Evolutionary conservation across 2,888 invertebrate genomes (phyloP).

Genomic region (Machimus rusticus): DNA sequence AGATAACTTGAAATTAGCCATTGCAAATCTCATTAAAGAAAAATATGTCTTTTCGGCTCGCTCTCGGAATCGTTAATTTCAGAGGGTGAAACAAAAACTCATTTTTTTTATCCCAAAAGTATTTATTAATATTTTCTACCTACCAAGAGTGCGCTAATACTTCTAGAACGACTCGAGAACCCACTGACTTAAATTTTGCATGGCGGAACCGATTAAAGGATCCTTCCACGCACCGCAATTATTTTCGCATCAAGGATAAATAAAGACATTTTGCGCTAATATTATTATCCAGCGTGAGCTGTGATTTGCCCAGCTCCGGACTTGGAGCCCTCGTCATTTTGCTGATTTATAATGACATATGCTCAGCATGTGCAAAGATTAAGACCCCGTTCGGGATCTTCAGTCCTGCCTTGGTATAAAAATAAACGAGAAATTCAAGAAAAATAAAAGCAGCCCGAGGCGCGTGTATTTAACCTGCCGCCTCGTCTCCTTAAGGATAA

Average conservation of each 20-base stretch:
- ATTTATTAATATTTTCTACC: background rate
- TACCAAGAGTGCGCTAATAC: background rate
- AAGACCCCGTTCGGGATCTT: constrained; percentile 25
- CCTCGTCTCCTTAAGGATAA: constrained; percentile 18
- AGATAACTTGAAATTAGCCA: too few relatives aligned
- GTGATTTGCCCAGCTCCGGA: background rate
- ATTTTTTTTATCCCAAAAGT: background rate
- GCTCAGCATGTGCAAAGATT: constrained; percentile 46
- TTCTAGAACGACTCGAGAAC: background rate
- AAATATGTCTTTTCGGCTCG: too few relatives aligned
- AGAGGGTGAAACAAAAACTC: too few relatives aligned
- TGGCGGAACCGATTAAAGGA: constrained; percentile 1
- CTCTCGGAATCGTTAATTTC: too few relatives aligned
- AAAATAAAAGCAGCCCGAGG: background rate
- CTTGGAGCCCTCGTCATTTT: constrained; percentile 36
- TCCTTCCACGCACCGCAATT: constrained; percentile 32
- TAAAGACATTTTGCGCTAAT: constrained; percentile 63
- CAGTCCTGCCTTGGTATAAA: background rate
- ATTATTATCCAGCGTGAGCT: constrained; percentile 59
- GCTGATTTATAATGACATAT: constrained; percentile 45
- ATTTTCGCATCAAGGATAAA: constrained; percentile 50
- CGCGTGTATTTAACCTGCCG: background rate
- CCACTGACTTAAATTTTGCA: constrained; percentile 20
- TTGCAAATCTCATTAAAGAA: too few relatives aligned
- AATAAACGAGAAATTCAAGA: constrained; percentile 9